Evolutionary conservation across 53 echinoderm and acorn worm genomes (phyloP), one percentile per base, ranked within the genome.

Genomic region (Luidia sarsii): DNA sequence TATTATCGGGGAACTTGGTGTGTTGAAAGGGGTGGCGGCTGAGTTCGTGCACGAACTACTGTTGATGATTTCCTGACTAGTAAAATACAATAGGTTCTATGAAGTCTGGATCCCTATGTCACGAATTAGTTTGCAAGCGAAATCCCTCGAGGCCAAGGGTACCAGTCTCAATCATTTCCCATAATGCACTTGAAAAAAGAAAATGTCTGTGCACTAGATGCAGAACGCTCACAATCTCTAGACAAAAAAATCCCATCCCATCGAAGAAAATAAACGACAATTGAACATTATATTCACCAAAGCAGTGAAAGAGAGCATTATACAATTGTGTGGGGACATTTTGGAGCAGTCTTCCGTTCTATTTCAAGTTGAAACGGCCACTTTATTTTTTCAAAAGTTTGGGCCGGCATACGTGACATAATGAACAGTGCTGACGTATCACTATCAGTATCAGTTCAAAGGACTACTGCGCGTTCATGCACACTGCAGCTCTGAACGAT

Each of bases 201-300:
- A 77, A 77, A 77, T 77, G 77, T 77, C 77, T 77, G 62, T 61
- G 77, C 48, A 59, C 8, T 28, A 4, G 41, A 35, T 23, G 50
- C 38, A 59, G 48, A 46, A 31, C 43, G 21, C 41, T 55, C 77
- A 61, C 31, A 46, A 60, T 77, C 45, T 43, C 16, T 9, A 8
- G 48, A 77, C 59, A 77, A 20, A 77, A 77, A 41, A 28, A 77
- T 77, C 77, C 77, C 46, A 48, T 31, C 48, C 45, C 60, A 77
- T 77, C 77, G 77, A 57, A 59, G 61, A 77, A 77, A 77, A 27
- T 27, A 77, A 77, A 57, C 61, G 1, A 60, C 30, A 77, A 77
- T 45, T 2, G 27, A 77, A 59, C 39, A 30, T 27, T 46, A 61
- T 46, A 31, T 10, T 57, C 27, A 77, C 31, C 39, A 77, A 23